Percentiles rank a stretch among this genome's conserved stretches.
Evolutionary conservation across 2,113 vertebrate genomes (phyloP).

Genomic region (Chinchilla lanigera): DNA sequence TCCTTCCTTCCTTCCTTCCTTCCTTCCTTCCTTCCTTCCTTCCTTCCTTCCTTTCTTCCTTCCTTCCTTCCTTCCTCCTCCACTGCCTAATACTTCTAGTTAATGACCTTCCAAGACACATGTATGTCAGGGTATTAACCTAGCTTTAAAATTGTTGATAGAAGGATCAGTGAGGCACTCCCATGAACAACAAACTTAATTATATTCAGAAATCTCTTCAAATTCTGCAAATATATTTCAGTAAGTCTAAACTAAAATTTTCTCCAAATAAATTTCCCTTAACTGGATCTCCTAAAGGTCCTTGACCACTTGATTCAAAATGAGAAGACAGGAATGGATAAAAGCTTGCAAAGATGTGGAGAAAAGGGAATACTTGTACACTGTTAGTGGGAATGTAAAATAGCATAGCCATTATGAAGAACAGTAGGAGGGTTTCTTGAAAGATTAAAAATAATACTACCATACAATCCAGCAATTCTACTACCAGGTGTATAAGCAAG

Average conservation of each 20-base stretch:
- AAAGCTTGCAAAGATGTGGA: neutral
- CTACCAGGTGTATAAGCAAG: neutral
- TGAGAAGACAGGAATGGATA: neutral
- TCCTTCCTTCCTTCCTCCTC: neutral
- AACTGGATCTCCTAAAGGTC: neutral
- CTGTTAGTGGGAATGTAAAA: neutral
- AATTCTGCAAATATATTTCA: neutral
- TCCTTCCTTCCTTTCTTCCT: neutral
- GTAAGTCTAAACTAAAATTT: slow-evolving; percentile 13
- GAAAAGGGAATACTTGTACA: neutral
- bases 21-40: neutral
- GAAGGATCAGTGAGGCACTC: neutral
- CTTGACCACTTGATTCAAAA: neutral
- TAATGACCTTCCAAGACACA: neutral
- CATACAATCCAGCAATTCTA: neutral
- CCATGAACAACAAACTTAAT: neutral
- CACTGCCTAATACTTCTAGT: neutral
- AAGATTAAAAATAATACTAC: neutral
- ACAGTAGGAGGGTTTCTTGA: neutral
- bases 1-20: neutral
- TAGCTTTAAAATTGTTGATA: neutral
- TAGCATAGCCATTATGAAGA: neutral
- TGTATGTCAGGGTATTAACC: neutral
- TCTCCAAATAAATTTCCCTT: neutral
- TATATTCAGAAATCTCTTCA: neutral